Conservation (phyloP, 2,888 invertebrate genomes). For the Noctuana brunneofusca region DNA sequence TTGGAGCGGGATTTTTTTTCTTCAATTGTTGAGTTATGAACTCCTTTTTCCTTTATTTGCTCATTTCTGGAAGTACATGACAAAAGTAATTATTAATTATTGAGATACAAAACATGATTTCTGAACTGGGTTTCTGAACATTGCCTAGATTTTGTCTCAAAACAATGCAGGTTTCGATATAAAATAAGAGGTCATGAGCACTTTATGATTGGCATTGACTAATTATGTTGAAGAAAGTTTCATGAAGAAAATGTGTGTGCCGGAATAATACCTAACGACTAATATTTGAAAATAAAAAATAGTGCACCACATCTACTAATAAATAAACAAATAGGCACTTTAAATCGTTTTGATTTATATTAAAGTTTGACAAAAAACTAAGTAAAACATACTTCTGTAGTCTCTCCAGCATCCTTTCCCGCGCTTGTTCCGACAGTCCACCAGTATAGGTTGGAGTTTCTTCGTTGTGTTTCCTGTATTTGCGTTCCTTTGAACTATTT, state of each 20-base stretch:
- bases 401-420: slow-evolving; percentile 87
- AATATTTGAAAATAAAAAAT: no score
- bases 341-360: no score
- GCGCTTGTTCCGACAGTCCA: slow-evolving; percentile 91
- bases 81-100: not conserved
- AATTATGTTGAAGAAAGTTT: no score
- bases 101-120: not conserved
- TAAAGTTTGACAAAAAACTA: not conserved
- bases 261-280: no score
- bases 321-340: no score
- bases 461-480: slow-evolving; percentile 90
- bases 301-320: no score
- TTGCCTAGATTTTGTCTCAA: no score
- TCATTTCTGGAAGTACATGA: slow-evolving; percentile 61
- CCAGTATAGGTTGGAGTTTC: slow-evolving; percentile 98
- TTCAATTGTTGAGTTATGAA: slow-evolving; percentile 87
- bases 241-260: not conserved
- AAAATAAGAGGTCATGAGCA: no score
- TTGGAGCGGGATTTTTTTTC: slow-evolving; percentile 68
- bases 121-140: no score
- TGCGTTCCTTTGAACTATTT: slow-evolving; percentile 71
- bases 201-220: no score
- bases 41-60: slow-evolving; percentile 86
- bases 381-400: slow-evolving; percentile 62
- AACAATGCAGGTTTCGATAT: no score